phyloP scores from a whole-genome alignment of 2,888 invertebrate species.

The Parnassius apollo region DNA sequence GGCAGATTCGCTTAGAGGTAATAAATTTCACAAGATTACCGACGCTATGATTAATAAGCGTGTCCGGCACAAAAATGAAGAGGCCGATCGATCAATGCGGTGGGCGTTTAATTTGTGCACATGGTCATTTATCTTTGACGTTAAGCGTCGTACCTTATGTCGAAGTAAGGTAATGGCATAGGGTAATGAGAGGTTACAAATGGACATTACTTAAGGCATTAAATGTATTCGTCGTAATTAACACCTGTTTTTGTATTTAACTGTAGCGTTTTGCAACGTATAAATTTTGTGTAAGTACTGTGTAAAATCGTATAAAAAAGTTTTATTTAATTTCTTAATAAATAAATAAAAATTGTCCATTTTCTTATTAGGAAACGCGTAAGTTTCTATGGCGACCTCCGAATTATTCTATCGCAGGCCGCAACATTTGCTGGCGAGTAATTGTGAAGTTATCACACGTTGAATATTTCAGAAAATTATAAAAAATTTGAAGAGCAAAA shows the following conservation, averaged over 20 bases:
- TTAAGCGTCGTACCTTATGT: constrained; percentile 52
- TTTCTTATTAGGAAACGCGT: no score
- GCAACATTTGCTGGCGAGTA: no score
- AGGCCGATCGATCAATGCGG: constrained; percentile 70
- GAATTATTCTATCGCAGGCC: no score
- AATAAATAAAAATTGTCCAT: no score
- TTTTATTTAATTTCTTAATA: no score
- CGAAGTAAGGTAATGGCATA: constrained; percentile 53
- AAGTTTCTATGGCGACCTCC: no score
- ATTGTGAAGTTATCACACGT: no score
- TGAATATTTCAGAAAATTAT: no score
- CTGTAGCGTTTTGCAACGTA: no score
- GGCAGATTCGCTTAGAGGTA: constrained; percentile 78
- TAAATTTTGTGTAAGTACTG: no score
- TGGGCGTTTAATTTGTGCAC: constrained; percentile 77
- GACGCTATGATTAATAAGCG: constrained; percentile 72
- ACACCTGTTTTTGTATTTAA: background rate
- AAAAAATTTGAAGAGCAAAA: no score
- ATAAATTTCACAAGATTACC: constrained; percentile 79
- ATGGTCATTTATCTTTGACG: constrained; percentile 69
- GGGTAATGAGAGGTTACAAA: constrained; percentile 43
- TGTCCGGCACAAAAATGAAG: constrained; percentile 71
- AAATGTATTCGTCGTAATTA: constrained; percentile 11
- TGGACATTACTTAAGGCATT: constrained; percentile 27
- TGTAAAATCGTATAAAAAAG: no score